phyloP scores from a whole-genome alignment of 2,888 invertebrate species.

The Drosophila cyrtoloma region DNA sequence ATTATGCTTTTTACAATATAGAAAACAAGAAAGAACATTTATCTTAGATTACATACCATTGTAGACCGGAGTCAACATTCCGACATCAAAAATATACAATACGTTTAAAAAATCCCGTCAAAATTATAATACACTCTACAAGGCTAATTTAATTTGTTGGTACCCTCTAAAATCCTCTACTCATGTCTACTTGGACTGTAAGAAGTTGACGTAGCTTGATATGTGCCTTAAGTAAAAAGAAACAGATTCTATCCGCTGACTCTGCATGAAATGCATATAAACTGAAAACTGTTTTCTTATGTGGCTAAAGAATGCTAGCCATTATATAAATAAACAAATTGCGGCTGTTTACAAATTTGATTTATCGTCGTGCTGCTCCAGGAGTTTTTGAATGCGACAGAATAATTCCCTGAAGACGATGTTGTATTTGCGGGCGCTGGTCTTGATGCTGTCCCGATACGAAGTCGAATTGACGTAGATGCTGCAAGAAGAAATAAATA shows the following conservation, averaged over 20 bases:
- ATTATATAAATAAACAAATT: neutral
- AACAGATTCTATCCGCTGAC: neutral
- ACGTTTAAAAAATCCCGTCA: neutral
- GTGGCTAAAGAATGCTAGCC: neutral
- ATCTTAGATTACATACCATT: neutral
- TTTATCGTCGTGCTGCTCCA: constrained; percentile 69
- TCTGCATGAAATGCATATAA: constrained; percentile 8
- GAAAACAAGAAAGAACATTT: neutral
- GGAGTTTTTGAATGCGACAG: constrained; percentile 75
- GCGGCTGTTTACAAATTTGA: constrained; percentile 75
- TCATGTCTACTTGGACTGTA: neutral
- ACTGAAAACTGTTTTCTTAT: neutral
- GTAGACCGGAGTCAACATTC: neutral
- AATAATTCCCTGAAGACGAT: constrained; percentile 79
- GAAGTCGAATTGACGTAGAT: constrained; percentile 83
- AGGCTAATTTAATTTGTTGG: neutral
- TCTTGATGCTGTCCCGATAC: constrained; percentile 83
- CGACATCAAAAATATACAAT: neutral
- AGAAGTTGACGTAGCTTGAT: neutral
- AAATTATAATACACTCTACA: neutral
- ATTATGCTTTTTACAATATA: neutral
- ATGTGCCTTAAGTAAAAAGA: constrained; percentile 1
- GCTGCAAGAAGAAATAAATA: constrained; percentile 60
- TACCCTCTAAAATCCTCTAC: neutral
- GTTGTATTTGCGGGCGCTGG: constrained; percentile 84